phyloP scores from a whole-genome alignment of 2,113 vertebrate genomes.

The Pelusios castaneus region DNA sequence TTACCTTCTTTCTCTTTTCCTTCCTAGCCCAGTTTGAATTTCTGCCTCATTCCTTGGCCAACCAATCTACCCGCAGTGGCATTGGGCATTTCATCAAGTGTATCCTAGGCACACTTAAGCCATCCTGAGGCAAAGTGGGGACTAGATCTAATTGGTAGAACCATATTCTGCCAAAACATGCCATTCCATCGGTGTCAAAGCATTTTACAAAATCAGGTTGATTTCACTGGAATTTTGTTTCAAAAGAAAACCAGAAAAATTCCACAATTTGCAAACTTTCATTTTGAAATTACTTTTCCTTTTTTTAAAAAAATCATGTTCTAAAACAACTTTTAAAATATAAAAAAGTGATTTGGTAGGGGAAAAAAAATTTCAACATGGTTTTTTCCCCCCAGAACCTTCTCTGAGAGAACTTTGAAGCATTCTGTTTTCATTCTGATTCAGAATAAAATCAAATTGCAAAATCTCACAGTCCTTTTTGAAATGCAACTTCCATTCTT shows the following conservation, averaged over 20 bases:
- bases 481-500: neutral
- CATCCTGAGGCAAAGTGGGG: neutral
- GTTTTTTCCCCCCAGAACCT: neutral
- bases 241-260: neutral
- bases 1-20: conserved; percentile 44
- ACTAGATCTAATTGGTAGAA: neutral
- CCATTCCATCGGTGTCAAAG: neutral
- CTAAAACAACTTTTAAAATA: neutral
- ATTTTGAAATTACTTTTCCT: rapidly evolving
- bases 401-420: neutral
- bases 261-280: neutral
- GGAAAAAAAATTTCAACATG: neutral
- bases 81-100: conserved; percentile 41
- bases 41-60: neutral
- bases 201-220: neutral
- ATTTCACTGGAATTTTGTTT: neutral
- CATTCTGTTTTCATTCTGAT: neutral
- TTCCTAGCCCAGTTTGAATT: conserved; percentile 40
- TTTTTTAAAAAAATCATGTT: neutral
- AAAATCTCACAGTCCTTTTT: neutral
- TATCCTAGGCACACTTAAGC: neutral
- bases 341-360: neutral
- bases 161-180: neutral
- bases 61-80: neutral
- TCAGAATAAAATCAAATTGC: neutral